phyloP scores from a whole-genome alignment of 92 coral and sea anemone species.

The Zoanthus sociatus region DNA sequence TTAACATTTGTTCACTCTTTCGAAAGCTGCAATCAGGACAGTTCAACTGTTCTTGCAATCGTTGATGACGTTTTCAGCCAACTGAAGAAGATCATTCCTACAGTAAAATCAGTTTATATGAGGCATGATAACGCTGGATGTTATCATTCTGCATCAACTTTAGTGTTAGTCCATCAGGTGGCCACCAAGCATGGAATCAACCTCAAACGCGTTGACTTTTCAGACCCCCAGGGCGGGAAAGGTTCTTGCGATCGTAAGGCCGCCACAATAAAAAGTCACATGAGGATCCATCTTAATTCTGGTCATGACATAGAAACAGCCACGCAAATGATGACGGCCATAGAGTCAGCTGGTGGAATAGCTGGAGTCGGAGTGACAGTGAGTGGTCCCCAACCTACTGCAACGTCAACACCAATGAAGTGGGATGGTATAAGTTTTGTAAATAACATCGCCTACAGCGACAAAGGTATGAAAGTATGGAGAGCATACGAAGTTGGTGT shows the following conservation, averaged over 20 bases:
- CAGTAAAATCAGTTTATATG: conserved; percentile 27
- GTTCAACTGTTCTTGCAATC: conserved; percentile 65
- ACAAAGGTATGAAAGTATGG: conserved; percentile 28
- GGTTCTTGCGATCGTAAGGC: conserved; percentile 38
- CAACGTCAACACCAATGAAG: conserved; percentile 21
- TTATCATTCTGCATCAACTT: conserved; percentile 33
- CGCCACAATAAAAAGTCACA: conserved; percentile 28
- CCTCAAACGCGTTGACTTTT: conserved; percentile 36
- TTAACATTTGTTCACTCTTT: conserved; percentile 66
- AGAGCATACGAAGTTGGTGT: conserved; percentile 24
- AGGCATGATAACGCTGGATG: conserved; percentile 34
- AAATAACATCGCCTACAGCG: conserved; percentile 10
- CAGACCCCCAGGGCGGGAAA: conserved; percentile 37
- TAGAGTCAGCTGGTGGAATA: conserved; percentile 32
- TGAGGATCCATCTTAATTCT: conserved; percentile 25
- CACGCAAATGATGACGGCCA: conserved; percentile 36
- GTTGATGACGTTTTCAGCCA: conserved; percentile 69
- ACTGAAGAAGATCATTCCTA: conserved; percentile 50
- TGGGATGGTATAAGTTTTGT: conserved; percentile 21
- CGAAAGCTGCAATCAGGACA: conserved; percentile 71
- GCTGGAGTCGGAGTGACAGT: conserved; percentile 19
- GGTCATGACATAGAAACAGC: conserved; percentile 36
- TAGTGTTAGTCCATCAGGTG: conserved; percentile 27
- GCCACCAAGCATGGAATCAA: conserved; percentile 24
- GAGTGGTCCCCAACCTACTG: conserved; percentile 18